A percentile compares a stretch with the other conserved stretches of the same genome.
These are phyloP conservation scores for Mya arenaria DNA, from an alignment of 1,140 invertebrate species.

Conservation along the genomic window DNA sequence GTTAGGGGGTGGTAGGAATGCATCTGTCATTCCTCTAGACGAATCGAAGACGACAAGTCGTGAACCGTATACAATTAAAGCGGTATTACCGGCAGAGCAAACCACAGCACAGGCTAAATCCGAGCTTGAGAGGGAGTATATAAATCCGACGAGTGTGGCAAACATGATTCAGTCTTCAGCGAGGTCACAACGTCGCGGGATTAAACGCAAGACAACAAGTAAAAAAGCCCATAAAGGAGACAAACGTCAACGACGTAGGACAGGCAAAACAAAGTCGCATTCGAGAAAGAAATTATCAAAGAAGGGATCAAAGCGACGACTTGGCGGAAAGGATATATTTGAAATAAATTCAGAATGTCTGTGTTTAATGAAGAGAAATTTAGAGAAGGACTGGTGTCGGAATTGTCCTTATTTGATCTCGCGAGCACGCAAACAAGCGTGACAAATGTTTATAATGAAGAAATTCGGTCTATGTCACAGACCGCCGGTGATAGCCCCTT, in stretches of 20 bases:
- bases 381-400: constrained; percentile 27
- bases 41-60: background rate
- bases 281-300: background rate
- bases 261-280: background rate
- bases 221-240: constrained; percentile 2
- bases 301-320: background rate
- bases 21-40: constrained; percentile 13
- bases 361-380: too few species aligned
- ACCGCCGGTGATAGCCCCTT: constrained; percentile 16
- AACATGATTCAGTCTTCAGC: constrained; percentile 1
- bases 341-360: constrained; percentile 32
- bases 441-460: constrained; percentile 39
- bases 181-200: background rate
- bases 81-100: constrained; percentile 51
- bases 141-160: constrained; percentile 2
- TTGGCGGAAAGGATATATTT: constrained; percentile 12
- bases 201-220: constrained; percentile 1
- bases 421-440: constrained; percentile 43
- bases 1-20: background rate
- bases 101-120: constrained; percentile 42
- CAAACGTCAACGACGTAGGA: background rate
- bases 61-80: constrained; percentile 10
- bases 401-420: constrained; percentile 39
- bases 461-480: constrained; percentile 36
- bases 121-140: constrained; percentile 26